Evolutionary conservation across 23 tunicate species (phyloP).

Genomic region (Trididemnum clinides): DNA sequence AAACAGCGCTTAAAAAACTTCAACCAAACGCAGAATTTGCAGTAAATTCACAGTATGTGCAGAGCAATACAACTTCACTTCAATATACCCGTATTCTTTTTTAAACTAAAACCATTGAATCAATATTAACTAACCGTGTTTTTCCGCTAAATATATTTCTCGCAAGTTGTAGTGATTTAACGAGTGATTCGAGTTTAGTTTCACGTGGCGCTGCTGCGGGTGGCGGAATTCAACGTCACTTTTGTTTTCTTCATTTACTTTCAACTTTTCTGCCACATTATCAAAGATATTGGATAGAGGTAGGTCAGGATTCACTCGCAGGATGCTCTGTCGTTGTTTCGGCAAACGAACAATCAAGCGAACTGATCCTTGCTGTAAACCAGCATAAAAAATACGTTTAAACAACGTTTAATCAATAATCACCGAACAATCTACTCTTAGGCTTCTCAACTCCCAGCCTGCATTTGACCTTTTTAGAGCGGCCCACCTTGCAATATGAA

Average conservation of each 20-base stretch:
- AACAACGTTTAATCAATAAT: too few relatives aligned
- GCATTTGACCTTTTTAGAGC: too few relatives aligned
- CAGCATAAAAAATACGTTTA: neutral
- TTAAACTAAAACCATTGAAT: neutral
- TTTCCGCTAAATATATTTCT: constrained; percentile 33
- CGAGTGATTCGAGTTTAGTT: constrained; percentile 4
- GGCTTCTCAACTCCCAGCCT: too few relatives aligned
- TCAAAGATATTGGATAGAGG: constrained; percentile 29
- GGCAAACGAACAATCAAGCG: constrained; percentile 57
- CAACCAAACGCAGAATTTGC: too few relatives aligned
- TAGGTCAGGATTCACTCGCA: constrained; percentile 47
- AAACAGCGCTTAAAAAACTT: too few relatives aligned
- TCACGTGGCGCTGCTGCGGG: constrained; percentile 23
- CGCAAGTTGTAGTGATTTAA: constrained; percentile 53
- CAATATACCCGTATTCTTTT: too few relatives aligned
- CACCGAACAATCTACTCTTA: too few relatives aligned
- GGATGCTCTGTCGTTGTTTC: constrained; percentile 43
- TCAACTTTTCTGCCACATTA: constrained; percentile 28
- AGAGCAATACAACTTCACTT: too few relatives aligned
- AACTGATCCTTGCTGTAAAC: constrained; percentile 35
- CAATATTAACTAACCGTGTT: neutral
- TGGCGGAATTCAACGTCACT: constrained; percentile 22
- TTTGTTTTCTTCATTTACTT: constrained; percentile 16
- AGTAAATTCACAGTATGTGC: too few relatives aligned
- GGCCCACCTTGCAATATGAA: too few relatives aligned